Evolutionary conservation across 2,113 vertebrate genomes (phyloP), one percentile per base, ranked within the genome.

Genomic region (Bostrychus sinensis): DNA sequence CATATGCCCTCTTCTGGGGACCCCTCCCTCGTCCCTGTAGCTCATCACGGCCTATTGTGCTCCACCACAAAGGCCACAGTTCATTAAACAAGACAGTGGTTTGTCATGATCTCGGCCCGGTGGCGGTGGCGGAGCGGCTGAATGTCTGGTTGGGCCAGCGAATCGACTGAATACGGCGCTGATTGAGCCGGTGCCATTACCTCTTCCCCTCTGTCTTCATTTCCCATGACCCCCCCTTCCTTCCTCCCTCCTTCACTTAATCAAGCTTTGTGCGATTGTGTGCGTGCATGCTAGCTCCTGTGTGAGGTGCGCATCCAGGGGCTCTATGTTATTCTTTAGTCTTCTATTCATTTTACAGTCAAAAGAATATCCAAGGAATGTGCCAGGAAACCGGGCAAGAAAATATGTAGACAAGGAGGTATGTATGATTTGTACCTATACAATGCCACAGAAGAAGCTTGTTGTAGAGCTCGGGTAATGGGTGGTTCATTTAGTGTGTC

Each of bases 291-390:
- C 79, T 50, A 65, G 80, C 93, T 95, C 94, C 94, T 93, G 93
- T 86, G 78, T 85, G 61, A 71, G 88, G 92, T 78, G 93, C 93
- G 89, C 93, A 89, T 97, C 89, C 94, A 84, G 94, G 96, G 94
- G 95, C 94, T 94, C 94, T 94, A 97, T 98, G 95, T 99, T 98
- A 99, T 99, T 99, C 96, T 98, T 96, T 99, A 99, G 97, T 99
- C 93, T 98, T 99, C 93, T 98, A 99, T 99, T 98, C 97, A 96
- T 96, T 98, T 99, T 98, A 94, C 97, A 99, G 97, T 98, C 94
- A 99, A 99, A 98, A 98, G 97, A 99, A 98, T 99, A 97, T 99
- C 97, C 95, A 99, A 99, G 97, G 97, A 99, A 98, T 99, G 97
- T 99, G 96, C 96, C 94, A 97, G 97, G 92, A 99, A 99, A 96